A percentile compares a stretch with the other conserved stretches of the same genome.
Conservation (phyloP, 2,888 invertebrate genomes). For the Trichopria drosophilae region DNA sequence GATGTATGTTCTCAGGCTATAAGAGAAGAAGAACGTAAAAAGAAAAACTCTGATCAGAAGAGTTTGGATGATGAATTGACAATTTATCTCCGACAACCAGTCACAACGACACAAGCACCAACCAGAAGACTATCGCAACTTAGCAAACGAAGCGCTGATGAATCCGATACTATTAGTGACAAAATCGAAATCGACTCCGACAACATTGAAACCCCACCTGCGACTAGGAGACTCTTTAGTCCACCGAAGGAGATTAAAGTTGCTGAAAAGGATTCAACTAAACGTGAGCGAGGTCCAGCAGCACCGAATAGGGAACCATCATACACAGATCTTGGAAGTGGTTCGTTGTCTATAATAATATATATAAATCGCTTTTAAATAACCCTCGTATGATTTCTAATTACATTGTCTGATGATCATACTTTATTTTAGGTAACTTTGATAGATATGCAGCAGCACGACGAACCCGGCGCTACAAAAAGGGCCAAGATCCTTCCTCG, state of each 20-base stretch:
- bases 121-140: constrained; percentile 45
- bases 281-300: constrained; percentile 50
- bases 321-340: constrained; percentile 49
- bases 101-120: constrained; percentile 35
- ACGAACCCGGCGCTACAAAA: constrained; percentile 79
- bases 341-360: constrained; percentile 33
- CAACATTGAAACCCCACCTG: constrained; percentile 88
- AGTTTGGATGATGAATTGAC: constrained; percentile 49
- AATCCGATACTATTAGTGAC: constrained; percentile 60
- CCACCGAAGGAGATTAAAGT: constrained; percentile 66
- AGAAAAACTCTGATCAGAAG: constrained; percentile 42
- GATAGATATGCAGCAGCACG: constrained; percentile 82
- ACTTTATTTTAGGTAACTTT: constrained; percentile 67
- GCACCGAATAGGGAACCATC: constrained; percentile 29
- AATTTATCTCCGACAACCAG: constrained; percentile 52
- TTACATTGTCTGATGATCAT: background rate
- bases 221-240: constrained; percentile 70
- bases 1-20: constrained; percentile 45
- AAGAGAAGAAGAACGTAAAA: constrained; percentile 56
- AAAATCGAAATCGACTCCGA: constrained; percentile 86
- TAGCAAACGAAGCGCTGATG: constrained; percentile 38
- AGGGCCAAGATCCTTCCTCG: constrained; percentile 53
- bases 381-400: background rate
- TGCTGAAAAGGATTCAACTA: constrained; percentile 52
- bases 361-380: background rate